Evolutionary conservation across 2,888 invertebrate species (phyloP).

Genomic region (Spisula solida): DNA sequence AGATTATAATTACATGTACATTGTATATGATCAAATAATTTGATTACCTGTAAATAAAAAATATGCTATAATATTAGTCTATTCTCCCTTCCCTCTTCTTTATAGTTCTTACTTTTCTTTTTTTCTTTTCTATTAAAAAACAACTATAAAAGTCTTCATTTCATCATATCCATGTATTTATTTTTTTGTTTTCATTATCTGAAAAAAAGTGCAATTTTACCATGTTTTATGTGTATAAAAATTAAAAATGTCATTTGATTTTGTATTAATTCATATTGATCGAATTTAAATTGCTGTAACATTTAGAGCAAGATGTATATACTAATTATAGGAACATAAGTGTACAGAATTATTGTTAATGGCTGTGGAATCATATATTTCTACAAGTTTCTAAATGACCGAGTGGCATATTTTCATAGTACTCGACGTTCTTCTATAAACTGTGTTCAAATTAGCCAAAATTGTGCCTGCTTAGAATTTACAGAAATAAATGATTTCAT

Average conservation of each 20-base stretch:
- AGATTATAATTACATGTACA: neutral
- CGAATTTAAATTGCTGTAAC: neutral
- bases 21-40: neutral
- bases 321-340: neutral
- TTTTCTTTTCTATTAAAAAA: neutral
- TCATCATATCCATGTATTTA: neutral
- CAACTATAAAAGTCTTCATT: neutral
- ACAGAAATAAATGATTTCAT: neutral
- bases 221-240: conserved; percentile 9
- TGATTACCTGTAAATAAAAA: neutral
- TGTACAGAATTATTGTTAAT: conserved; percentile 5
- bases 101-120: neutral
- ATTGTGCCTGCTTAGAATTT: neutral
- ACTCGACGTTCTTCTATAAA: neutral
- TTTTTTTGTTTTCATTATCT: neutral
- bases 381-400: neutral
- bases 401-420: neutral
- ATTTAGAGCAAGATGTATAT: neutral
- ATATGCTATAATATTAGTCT: neutral
- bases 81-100: neutral
- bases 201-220: conserved; percentile 19
- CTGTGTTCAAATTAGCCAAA: neutral
- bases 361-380: neutral
- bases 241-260: neutral
- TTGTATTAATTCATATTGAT: neutral